phyloP scores from a whole-genome alignment of 2,888 invertebrate species.

The Hypena proboscidalis region DNA sequence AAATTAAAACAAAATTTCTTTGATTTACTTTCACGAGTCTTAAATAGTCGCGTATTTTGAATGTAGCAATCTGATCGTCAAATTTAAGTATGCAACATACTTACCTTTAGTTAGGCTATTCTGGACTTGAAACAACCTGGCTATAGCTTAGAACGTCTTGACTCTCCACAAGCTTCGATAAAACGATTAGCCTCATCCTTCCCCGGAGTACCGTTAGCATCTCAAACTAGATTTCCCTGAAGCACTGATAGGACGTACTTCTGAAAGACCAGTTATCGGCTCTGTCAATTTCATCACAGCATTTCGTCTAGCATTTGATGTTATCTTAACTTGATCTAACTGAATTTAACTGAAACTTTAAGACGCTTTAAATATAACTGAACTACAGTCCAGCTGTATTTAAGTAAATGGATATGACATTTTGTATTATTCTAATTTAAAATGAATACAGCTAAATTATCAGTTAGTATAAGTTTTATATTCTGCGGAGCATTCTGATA shows the following conservation, averaged over 20 bases:
- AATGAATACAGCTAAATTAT: too few species aligned
- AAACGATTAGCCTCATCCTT: conserved; percentile 2
- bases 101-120: neutral
- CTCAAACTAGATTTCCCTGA: conserved; percentile 19
- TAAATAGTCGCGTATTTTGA: too few species aligned
- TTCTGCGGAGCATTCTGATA: too few species aligned
- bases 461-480: too few species aligned
- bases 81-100: too few species aligned
- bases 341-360: conserved; percentile 17
- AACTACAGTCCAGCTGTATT: neutral
- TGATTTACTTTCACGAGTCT: too few species aligned
- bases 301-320: conserved; percentile 27
- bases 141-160: neutral
- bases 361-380: neutral
- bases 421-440: too few species aligned
- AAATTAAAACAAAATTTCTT: too few species aligned
- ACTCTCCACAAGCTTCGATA: neutral
- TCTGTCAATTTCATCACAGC: conserved; percentile 30
- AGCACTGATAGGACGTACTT: conserved; percentile 20
- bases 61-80: too few species aligned
- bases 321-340: conserved; percentile 29
- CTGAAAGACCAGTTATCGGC: conserved; percentile 25
- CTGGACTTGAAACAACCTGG: neutral
- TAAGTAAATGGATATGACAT: neutral
- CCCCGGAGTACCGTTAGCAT: conserved; percentile 1